A percentile compares a stretch with the other conserved stretches of the same genome.
Conservation (phyloP, 2,113 vertebrate species). For the Pagrus major region DNA sequence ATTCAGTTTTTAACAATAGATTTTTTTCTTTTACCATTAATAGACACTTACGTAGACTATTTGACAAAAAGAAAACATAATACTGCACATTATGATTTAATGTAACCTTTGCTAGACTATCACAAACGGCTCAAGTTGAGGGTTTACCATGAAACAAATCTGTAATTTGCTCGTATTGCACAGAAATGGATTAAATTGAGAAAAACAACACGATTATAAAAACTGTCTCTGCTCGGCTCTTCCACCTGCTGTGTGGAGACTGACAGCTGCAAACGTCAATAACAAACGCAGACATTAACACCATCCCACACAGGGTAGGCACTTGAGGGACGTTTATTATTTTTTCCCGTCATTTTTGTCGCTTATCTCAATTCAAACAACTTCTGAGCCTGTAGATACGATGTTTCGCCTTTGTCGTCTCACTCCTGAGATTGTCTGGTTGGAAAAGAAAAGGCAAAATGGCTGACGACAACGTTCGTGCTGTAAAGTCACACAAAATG, state of each 20-base stretch:
- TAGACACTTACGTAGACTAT: no score
- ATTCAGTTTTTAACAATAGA: neutral
- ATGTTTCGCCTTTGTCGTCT: neutral
- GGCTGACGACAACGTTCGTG: constrained; percentile 74
- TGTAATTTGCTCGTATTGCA: neutral
- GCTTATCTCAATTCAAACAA: constrained; percentile 28
- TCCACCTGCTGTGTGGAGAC: neutral
- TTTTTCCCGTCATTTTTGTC: neutral
- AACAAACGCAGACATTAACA: neutral
- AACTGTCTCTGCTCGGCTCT: neutral
- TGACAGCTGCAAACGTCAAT: neutral
- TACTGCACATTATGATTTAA: neutral
- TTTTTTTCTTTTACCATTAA: neutral
- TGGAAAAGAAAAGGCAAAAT: constrained; percentile 79
- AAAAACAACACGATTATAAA: neutral
- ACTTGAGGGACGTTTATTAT: neutral
- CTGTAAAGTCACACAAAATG: constrained; percentile 82
- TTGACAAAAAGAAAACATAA: neutral
- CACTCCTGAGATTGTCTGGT: constrained; percentile 17
- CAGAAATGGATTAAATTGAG: neutral
- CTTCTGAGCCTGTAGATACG: fast-evolving
- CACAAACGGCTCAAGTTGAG: neutral
- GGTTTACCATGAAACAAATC: neutral
- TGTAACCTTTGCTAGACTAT: neutral
- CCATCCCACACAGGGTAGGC: neutral